Conservation (phyloP, 2,113 vertebrate genomes). For the Danio rerio region GRCz12tu NC_133197.1:38477501-38478000, state of each 20-base stretch:
- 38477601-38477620: no score
- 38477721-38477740: background rate
- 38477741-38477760: constrained; percentile 2
- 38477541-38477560: background rate
- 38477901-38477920: no score
- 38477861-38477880: no score
- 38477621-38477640: background rate
- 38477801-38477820: background rate
- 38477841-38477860: no score
- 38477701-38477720: constrained; percentile 12
- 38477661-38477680: constrained; percentile 1
- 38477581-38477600: background rate
- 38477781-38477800: background rate
- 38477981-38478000: no score
- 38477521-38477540: background rate
- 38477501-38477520: background rate
- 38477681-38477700: constrained; percentile 15
- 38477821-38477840: background rate
- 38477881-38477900: no score
- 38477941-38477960: no score
- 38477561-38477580: no score
- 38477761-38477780: background rate
- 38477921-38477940: no score
- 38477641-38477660: background rate
- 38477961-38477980: no score